phyloP scores from a whole-genome alignment of 2,797 vertebrate genomes.

The Oreonectes daqikongensis region DNA sequence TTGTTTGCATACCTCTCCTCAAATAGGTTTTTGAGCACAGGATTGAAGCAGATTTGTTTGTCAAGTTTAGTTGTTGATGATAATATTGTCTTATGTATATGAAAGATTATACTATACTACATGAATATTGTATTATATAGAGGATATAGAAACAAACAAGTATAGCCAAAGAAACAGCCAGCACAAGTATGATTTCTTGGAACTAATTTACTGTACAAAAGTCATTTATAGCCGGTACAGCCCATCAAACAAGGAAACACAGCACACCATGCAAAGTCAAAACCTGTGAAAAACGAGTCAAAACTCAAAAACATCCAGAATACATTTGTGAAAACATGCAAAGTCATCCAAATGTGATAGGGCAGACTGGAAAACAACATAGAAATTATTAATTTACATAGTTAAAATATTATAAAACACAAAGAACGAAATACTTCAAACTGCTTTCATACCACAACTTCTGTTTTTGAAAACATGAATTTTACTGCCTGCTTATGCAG shows the following conservation, averaged over 20 bases:
- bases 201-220: constrained; percentile 41
- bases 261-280: constrained; percentile 42
- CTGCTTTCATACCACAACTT: constrained; percentile 22
- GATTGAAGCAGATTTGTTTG: no score
- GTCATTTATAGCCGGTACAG: constrained; percentile 37
- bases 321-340: constrained; percentile 62
- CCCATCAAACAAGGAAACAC: constrained; percentile 23
- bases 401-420: constrained; percentile 60
- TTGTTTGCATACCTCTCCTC: no score
- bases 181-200: background rate
- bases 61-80: no score
- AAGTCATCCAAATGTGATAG: constrained; percentile 44
- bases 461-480: constrained; percentile 4
- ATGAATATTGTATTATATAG: no score
- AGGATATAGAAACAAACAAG: no score
- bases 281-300: constrained; percentile 27
- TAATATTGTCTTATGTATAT: no score
- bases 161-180: background rate
- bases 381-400: constrained; percentile 42
- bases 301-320: constrained; percentile 30
- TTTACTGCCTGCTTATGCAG: background rate
- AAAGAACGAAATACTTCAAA: constrained; percentile 53
- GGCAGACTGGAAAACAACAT: constrained; percentile 33
- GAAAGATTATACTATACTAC: no score
- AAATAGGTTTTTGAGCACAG: no score